Evolutionary conservation across 2,888 invertebrate genomes (phyloP), one percentile per base, ranked within the genome.

Genomic region (Silvanus unidentatus): DNA sequence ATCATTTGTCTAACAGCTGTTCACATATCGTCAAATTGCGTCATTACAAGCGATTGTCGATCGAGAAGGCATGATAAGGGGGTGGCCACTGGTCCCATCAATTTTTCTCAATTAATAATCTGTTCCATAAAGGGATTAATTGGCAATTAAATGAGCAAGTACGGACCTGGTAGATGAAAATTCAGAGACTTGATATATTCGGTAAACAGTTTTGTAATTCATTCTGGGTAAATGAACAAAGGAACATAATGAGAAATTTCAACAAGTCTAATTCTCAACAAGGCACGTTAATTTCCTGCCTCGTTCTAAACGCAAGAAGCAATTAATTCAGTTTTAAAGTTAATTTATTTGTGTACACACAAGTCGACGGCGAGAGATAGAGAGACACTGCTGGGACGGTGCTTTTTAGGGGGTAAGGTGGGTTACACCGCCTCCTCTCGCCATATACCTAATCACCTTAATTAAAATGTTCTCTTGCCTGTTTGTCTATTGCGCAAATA

Each of bases 21-120:
- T 71, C 72, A 71, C 72, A 71, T 72, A 71, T 72, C 69, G 68
- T 71, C 71, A 67, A 69, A 70, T 72, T 71, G 68, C 70, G 68
- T 70, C 70, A 71, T 71, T 70, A 71, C 63, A 59, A 60, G 61
- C n/a, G 59, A 65, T 64, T 62, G 64, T 63, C 65, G 63, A 64
- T 63, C n/a, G n/a, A n/a, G n/a, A n/a, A n/a, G n/a, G n/a, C n/a
- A n/a, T n/a, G n/a, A n/a, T n/a, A n/a, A n/a, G n/a, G n/a, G n/a
- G n/a, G n/a, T n/a, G n/a, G n/a, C n/a, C n/a, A n/a, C n/a, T n/a
- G n/a, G n/a, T n/a, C 22, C 8, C 22, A 22, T 22, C 8, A 22
- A 22, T 22, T 5, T 22, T 8, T 5, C 3, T 22, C 22, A 22
- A 5, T 22, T 5, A 22, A 5, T 22, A 22, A 22, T 22, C 3